phyloP scores from a whole-genome alignment of 2,888 invertebrate genomes.

The Spicauda simplicius region DNA sequence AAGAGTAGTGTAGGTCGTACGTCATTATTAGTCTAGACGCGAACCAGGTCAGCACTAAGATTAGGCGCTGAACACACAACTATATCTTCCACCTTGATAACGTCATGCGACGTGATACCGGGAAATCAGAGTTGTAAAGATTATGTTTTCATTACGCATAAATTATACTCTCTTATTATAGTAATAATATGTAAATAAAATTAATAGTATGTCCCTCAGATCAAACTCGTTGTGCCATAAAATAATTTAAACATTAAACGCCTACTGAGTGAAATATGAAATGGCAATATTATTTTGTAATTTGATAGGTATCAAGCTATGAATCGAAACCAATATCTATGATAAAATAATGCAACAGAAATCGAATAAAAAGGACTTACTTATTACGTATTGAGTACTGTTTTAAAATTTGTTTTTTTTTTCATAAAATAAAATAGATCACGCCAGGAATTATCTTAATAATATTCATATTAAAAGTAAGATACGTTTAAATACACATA shows the following conservation, averaged over 20 bases:
- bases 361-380: no score
- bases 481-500: background rate
- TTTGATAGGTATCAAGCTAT: background rate
- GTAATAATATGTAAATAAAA: background rate
- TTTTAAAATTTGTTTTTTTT: background rate
- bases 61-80: slow-evolving; percentile 66
- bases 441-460: no score
- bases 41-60: slow-evolving; percentile 72
- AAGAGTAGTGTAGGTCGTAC: slow-evolving; percentile 73
- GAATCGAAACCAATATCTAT: background rate
- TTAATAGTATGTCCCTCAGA: background rate
- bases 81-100: slow-evolving; percentile 55
- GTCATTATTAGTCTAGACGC: slow-evolving; percentile 73
- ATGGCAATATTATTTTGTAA: background rate
- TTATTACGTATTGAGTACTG: no score
- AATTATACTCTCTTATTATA: slow-evolving; percentile 3
- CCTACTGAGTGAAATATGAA: background rate
- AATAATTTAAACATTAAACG: background rate
- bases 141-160: slow-evolving; percentile 42
- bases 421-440: background rate
- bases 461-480: no score
- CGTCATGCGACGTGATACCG: slow-evolving; percentile 58
- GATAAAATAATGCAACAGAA: background rate
- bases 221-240: background rate
- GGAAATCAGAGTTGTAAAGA: slow-evolving; percentile 74